Evolutionary conservation across 2,888 invertebrate species (phyloP).

Genomic region (Synergus laeviventris): DNA sequence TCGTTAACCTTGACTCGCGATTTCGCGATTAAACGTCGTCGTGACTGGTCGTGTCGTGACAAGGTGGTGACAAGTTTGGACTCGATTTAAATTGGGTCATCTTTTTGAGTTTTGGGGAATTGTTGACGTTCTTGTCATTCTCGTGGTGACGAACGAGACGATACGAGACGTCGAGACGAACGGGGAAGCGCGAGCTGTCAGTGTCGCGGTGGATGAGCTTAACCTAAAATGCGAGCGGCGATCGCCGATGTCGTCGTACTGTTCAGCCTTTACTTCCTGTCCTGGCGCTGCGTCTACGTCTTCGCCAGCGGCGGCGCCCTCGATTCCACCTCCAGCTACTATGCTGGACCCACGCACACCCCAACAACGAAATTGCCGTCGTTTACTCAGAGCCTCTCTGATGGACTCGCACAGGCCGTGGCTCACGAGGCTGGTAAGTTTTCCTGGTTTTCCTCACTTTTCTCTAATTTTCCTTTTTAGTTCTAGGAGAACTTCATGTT

Average conservation of each 20-base stretch:
- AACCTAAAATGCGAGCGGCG: slow-evolving; percentile 73
- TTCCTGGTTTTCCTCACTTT: slow-evolving; percentile 34
- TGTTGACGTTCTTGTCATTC: neutral
- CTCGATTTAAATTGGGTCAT: neutral
- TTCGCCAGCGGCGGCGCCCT: slow-evolving; percentile 72
- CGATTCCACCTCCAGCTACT: slow-evolving; percentile 65
- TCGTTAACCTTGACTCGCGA: slow-evolving; percentile 31
- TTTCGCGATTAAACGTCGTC: neutral
- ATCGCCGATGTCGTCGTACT: slow-evolving; percentile 68
- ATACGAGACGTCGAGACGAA: neutral
- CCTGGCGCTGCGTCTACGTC: slow-evolving; percentile 64
- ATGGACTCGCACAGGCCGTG: slow-evolving; percentile 79
- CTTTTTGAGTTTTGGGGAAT: neutral
- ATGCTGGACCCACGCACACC: slow-evolving; percentile 57
- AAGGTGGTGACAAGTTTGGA: neutral
- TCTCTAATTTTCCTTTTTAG: neutral
- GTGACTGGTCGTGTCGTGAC: neutral
- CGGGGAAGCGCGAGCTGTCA: slow-evolving; percentile 60
- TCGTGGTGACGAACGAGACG: neutral
- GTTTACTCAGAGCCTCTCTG: slow-evolving; percentile 75
- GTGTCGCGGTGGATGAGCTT: slow-evolving; percentile 60
- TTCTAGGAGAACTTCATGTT: neutral
- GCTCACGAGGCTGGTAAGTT: slow-evolving; percentile 79
- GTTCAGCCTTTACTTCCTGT: slow-evolving; percentile 65
- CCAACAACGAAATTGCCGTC: slow-evolving; percentile 65